A percentile compares a stretch with the other conserved stretches of the same genome.
Conservation (phyloP, 23 tunicate genomes). For the Oikopleura vanhoeffeni region DNA sequence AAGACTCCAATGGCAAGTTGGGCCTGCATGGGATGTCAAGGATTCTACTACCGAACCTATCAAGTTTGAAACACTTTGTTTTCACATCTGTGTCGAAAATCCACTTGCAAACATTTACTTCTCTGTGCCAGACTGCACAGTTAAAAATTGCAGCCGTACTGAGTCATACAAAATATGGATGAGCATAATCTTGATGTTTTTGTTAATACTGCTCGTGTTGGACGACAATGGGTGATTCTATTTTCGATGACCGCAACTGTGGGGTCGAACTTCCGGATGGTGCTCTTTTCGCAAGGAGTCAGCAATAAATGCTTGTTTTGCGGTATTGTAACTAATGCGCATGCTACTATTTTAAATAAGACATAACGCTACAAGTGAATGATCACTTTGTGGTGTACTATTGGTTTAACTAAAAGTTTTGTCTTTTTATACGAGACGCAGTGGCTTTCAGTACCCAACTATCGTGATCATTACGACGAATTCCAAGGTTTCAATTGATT, state of each 20-base stretch:
- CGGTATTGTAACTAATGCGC: too few species aligned
- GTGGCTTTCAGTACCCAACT: too few species aligned
- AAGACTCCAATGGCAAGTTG: not conserved
- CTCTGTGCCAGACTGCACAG: not conserved
- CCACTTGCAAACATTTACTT: not conserved
- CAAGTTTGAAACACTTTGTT: not conserved
- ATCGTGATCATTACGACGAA: too few species aligned
- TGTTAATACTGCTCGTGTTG: not conserved
- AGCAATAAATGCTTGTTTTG: not conserved
- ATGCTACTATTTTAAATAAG: too few species aligned
- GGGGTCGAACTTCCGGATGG: too few species aligned
- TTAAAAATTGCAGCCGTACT: not conserved
- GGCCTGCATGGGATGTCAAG: not conserved
- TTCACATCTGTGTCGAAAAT: not conserved
- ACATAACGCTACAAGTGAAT: too few species aligned
- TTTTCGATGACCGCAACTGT: not conserved
- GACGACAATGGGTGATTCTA: not conserved
- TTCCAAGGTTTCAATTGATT: too few species aligned
- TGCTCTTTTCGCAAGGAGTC: not conserved
- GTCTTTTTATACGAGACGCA: too few species aligned
- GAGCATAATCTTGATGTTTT: not conserved
- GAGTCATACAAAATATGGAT: not conserved
- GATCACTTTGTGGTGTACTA: too few species aligned
- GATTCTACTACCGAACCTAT: not conserved
- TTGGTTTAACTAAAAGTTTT: too few species aligned